phyloP scores from a whole-genome alignment of 1,140 invertebrate genomes.

The Ptiloglossa arizonensis region DNA sequence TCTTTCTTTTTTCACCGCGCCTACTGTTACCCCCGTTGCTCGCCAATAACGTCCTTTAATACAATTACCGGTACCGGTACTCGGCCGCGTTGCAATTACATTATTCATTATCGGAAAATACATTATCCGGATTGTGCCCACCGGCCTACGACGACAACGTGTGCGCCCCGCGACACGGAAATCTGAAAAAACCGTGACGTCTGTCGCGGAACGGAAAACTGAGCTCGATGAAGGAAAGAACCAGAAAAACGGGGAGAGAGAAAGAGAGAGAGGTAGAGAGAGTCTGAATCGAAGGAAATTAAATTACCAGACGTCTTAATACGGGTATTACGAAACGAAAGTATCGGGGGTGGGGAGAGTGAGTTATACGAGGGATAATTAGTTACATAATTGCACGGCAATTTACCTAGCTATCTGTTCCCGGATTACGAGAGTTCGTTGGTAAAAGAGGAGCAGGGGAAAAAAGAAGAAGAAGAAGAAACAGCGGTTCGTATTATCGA shows the following conservation, averaged over 20 bases:
- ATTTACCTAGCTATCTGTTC: slow-evolving; percentile 5
- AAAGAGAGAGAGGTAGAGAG: not conserved
- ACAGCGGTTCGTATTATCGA: slow-evolving; percentile 2
- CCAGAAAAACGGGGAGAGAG: too few species aligned
- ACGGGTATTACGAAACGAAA: slow-evolving; percentile 21
- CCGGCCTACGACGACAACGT: slow-evolving; percentile 9
- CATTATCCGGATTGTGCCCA: slow-evolving; percentile 32
- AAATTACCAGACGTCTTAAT: slow-evolving; percentile 50
- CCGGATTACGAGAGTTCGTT: slow-evolving; percentile 9
- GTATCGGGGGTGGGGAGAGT: not conserved
- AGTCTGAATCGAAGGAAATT: slow-evolving; percentile 35
- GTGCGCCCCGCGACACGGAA: slow-evolving; percentile 31
- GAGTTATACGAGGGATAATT: slow-evolving; percentile 18
- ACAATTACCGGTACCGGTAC: slow-evolving; percentile 46
- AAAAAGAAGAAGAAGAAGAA: too few species aligned
- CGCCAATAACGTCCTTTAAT: slow-evolving; percentile 53
- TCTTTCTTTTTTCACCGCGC: not conserved
- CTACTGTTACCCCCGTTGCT: not conserved
- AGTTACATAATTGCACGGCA: slow-evolving; percentile 36
- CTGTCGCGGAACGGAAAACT: slow-evolving; percentile 6
- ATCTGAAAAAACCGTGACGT: slow-evolving; percentile 19
- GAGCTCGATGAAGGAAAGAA: too few species aligned
- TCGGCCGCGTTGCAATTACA: slow-evolving; percentile 39
- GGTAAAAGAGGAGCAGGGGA: too few species aligned
- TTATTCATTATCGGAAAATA: slow-evolving; percentile 56